phyloP scores from a whole-genome alignment of 1,140 invertebrate genomes.

The Drosophila persimilis region DNA sequence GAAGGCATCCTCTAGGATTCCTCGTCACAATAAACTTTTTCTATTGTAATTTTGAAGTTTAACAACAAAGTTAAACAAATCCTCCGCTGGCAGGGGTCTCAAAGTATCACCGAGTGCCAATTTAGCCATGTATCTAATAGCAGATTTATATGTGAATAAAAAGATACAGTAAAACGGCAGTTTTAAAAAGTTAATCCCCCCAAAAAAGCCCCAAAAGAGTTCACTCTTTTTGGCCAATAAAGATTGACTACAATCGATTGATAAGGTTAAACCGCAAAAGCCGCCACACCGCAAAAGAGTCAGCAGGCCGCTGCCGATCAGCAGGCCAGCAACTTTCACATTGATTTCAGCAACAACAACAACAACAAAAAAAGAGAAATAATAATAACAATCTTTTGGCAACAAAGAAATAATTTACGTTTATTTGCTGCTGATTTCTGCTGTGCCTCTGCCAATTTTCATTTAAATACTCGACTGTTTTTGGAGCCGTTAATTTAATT shows the following conservation, averaged over 20 bases:
- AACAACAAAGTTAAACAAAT: too few species aligned
- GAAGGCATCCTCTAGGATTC: too few species aligned
- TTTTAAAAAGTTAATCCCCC: too few species aligned
- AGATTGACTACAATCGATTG: neutral
- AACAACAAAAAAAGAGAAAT: constrained; percentile 16
- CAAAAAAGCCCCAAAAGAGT: too few species aligned
- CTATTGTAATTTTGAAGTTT: too few species aligned
- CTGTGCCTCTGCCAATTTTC: constrained; percentile 42
- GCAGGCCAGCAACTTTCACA: constrained; percentile 52
- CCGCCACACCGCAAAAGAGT: constrained; percentile 23
- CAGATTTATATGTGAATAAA: too few species aligned
- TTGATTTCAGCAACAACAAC: constrained; percentile 33
- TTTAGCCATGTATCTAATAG: too few species aligned
- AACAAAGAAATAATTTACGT: constrained; percentile 26
- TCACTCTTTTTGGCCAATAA: too few species aligned
- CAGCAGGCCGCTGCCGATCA: constrained; percentile 31
- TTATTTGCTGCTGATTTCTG: constrained; percentile 18
- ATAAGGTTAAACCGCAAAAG: constrained; percentile 36
- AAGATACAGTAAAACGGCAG: too few species aligned
- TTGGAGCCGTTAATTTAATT: constrained; percentile 61
- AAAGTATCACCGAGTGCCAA: too few species aligned
- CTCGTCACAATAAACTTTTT: too few species aligned
- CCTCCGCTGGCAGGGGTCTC: too few species aligned
- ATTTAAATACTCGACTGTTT: constrained; percentile 35
- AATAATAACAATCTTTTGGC: constrained; percentile 24